These are phyloP conservation scores for Helicoverpa assulta DNA, from an alignment of 2,888 invertebrate genomes.

Conservation along the genomic window DNA sequence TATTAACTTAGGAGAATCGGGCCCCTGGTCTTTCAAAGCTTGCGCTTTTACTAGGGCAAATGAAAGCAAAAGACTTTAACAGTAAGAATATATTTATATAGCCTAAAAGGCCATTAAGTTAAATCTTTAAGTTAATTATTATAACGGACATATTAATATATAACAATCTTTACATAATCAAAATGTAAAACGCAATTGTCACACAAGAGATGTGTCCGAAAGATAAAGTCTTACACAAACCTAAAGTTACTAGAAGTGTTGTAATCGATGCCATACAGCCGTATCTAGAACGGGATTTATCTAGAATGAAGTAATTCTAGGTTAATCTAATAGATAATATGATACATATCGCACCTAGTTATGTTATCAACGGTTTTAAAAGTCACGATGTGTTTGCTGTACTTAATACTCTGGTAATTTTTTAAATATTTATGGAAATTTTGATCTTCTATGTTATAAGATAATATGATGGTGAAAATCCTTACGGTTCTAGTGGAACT, in stretches of 20 bases:
- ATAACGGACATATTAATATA: conserved; percentile 7
- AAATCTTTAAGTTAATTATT: neutral
- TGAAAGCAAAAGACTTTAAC: no score
- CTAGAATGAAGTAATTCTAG: conserved; percentile 69
- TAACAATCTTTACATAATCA: conserved; percentile 19
- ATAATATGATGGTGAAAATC: no score
- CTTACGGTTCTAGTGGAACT: no score
- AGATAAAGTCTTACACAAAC: conserved; percentile 44
- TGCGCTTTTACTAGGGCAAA: no score
- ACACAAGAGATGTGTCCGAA: conserved; percentile 23
- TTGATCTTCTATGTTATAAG: no score
- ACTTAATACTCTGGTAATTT: no score
- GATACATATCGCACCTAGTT: conserved; percentile 32
- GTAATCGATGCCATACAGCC: conserved; percentile 10
- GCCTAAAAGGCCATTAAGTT: neutral
- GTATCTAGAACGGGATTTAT: conserved; percentile 30
- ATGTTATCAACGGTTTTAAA: conserved; percentile 35
- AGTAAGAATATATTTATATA: no score
- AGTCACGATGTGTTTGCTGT: conserved; percentile 7
- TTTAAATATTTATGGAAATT: no score
- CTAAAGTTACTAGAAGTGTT: conserved; percentile 17
- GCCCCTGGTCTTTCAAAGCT: no score
- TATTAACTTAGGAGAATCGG: no score
- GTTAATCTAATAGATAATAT: conserved; percentile 68
- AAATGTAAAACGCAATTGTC: conserved; percentile 10